These are phyloP conservation scores for Dorcus parallelipipedus DNA, from an alignment of 2,888 invertebrate species.

Conservation along the genomic window DNA sequence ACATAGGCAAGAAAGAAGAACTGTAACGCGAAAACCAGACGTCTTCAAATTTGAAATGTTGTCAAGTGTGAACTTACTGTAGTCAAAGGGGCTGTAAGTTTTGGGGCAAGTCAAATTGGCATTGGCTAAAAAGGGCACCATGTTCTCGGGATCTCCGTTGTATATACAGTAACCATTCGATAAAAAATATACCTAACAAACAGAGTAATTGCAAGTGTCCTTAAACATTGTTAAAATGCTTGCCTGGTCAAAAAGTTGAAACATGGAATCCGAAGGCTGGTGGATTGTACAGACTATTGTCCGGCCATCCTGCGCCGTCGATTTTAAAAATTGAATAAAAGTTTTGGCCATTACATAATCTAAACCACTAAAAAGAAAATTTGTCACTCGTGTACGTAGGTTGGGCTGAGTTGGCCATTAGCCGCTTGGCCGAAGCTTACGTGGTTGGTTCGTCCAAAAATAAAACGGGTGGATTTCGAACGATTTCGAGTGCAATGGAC, in stretches of 20 bases:
- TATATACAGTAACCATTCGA: slow-evolving; percentile 63
- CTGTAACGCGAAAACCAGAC: no score
- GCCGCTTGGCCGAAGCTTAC: slow-evolving; percentile 49
- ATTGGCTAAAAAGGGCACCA: slow-evolving; percentile 66
- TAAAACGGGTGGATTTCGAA: slow-evolving; percentile 79
- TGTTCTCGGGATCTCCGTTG: slow-evolving; percentile 64
- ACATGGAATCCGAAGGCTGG: slow-evolving; percentile 74
- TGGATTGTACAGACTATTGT: slow-evolving; percentile 79
- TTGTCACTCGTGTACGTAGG: no score
- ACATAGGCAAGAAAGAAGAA: no score
- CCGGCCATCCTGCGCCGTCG: slow-evolving; percentile 66
- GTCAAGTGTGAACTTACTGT: slow-evolving; percentile 39
- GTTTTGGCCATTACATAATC: slow-evolving; percentile 73
- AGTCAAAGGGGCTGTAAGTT: slow-evolving; percentile 79
- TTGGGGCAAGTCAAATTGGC: slow-evolving; percentile 68
- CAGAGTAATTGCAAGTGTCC: background rate
- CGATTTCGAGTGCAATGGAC: slow-evolving; percentile 72
- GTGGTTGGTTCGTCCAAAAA: slow-evolving; percentile 81
- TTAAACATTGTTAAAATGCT: background rate
- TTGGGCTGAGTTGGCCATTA: no score
- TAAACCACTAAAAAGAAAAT: slow-evolving; percentile 57
- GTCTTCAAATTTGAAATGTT: background rate
- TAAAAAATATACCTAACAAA: slow-evolving; percentile 47
- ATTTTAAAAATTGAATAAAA: slow-evolving; percentile 65
- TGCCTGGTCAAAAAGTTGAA: slow-evolving; percentile 70